These are phyloP conservation scores for Mercenaria mercenaria DNA, from an alignment of 1,140 invertebrate species.

Conservation along the genomic window DNA sequence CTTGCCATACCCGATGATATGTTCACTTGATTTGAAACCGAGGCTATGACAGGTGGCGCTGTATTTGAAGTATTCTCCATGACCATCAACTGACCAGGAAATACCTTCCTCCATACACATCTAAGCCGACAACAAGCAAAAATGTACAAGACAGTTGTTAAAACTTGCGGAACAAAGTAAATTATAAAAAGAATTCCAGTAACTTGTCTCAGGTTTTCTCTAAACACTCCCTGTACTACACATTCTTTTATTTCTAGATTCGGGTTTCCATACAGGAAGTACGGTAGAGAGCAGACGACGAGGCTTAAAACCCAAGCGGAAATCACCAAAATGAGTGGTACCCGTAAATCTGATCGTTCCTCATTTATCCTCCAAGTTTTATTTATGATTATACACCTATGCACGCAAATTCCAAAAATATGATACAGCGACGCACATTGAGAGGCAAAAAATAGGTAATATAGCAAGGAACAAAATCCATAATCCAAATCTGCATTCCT, in stretches of 20 bases:
- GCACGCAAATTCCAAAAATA: neutral
- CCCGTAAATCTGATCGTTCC: neutral
- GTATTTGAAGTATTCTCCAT: neutral
- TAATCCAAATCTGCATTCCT: neutral
- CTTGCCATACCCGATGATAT: neutral
- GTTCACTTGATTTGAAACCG: neutral
- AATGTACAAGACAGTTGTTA: conserved; percentile 13
- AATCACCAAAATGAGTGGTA: neutral
- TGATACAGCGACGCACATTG: conserved; percentile 25
- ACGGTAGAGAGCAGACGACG: neutral
- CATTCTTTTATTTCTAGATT: neutral
- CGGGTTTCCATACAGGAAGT: neutral
- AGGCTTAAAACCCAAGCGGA: neutral
- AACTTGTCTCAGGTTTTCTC: neutral
- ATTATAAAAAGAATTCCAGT: neutral
- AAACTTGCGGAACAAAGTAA: neutral
- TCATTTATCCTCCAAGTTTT: neutral
- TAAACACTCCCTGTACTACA: neutral
- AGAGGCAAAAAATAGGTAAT: neutral
- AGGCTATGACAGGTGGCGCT: neutral
- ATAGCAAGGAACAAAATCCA: neutral
- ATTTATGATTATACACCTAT: neutral
- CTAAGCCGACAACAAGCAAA: neutral
- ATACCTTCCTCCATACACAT: neutral
- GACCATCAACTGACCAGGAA: neutral